Base-by-base conservation (phyloP, 2,797 vertebrate species). In the Cryptoblepharus egeriae region DNA sequence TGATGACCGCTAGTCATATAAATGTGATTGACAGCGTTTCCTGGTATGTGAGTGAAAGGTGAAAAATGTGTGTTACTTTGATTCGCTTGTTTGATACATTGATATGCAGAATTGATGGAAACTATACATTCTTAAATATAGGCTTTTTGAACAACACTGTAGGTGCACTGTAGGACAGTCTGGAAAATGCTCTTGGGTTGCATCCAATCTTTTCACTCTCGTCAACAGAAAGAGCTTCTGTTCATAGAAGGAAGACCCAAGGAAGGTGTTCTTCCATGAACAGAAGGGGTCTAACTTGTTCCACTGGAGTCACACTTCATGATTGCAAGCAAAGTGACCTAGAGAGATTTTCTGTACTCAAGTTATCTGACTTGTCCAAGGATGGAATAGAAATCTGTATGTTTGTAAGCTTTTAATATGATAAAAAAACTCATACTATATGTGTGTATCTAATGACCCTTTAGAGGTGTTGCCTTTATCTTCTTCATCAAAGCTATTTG, bases 401-500 rank as follows among this genome's bases (percentile, higher is more conserved):
- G 77, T 52, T 85, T 68, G 83, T 18, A 87, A 45, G 83, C 37
- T 79, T 82, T 90, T 91, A 77, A 84, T 84, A 81, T 79, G 77
- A 75, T 78, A 35, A 4, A 35, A 4, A 65, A 16, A 3, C 20
- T 37, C 55, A 49, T 49, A 49, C 45, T 60, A 60, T 18, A 75
- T 39, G 61, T 75, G 15, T 10, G 7, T 72, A 37, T 9, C 82
- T 71, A 91, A 79, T 87, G 73, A 88, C 86, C 24, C 78, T 86
- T 89, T 89, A 90, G 70, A 80, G 60, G 28, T 79, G 88, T 83
- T 64, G 82, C 86, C 39, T 90, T 87, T 87, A 86, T 91, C 85
- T 81, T 85, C 16, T 1, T 64, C 88, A 91, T 85, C 89, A 84
- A 85, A 90, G 89, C 94, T 89, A 92, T 85, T 87, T 79, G 86